Percentiles rank a stretch among this genome's conserved stretches.
These are phyloP conservation scores for Heliconius hortense DNA, from an alignment of 2,888 invertebrate species.

Conservation along the genomic window DNA sequence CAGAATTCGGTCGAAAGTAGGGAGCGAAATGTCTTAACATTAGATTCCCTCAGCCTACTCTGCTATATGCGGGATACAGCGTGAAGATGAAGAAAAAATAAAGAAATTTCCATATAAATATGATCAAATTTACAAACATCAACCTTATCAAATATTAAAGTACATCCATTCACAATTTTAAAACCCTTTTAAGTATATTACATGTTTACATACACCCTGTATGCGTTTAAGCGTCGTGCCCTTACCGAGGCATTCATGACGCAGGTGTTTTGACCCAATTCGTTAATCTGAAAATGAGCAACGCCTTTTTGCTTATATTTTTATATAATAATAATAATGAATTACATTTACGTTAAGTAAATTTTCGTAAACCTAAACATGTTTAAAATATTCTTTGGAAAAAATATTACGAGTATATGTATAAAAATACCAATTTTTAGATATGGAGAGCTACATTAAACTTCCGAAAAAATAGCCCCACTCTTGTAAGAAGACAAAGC, in stretches of 20 bases:
- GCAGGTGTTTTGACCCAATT: slow-evolving; percentile 38
- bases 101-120: neutral
- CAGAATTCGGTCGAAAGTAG: too few relatives aligned
- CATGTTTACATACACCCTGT: slow-evolving; percentile 26
- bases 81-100: neutral
- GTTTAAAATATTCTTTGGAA: too few relatives aligned
- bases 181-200: slow-evolving; percentile 38
- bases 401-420: too few relatives aligned
- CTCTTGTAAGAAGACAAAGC: too few relatives aligned
- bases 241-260: slow-evolving; percentile 21
- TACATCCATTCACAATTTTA: slow-evolving; percentile 12
- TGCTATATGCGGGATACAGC: too few relatives aligned
- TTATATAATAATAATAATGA: too few relatives aligned
- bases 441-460: too few relatives aligned
- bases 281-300: slow-evolving; percentile 34
- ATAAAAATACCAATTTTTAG: too few relatives aligned
- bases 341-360: neutral
- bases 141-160: neutral
- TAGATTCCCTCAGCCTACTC: too few relatives aligned
- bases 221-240: slow-evolving; percentile 10
- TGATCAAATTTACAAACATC: neutral
- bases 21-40: too few relatives aligned
- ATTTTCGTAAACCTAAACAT: neutral
- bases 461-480: too few relatives aligned
- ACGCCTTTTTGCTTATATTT: neutral